Evolutionary conservation across 2,888 invertebrate species (phyloP).

Genomic region (Caenorhabditis sp.): DNA sequence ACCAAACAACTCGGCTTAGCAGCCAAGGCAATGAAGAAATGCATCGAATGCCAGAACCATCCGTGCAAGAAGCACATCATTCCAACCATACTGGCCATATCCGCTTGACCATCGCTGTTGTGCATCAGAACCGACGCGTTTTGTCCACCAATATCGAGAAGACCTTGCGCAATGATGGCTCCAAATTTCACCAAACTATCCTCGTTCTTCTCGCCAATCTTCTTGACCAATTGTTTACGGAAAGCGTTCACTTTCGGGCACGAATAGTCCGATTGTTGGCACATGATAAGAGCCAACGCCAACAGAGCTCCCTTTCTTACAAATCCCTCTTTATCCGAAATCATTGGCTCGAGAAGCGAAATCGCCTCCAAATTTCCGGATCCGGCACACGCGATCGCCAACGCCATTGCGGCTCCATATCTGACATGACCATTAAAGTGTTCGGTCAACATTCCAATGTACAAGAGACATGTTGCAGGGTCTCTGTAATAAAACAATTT

Average conservation of each 20-base stretch:
- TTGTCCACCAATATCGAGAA: constrained; percentile 36
- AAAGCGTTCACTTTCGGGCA: constrained; percentile 34
- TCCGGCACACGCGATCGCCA: constrained; percentile 37
- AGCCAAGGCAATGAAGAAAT: constrained; percentile 33
- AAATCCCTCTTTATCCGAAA: constrained; percentile 40
- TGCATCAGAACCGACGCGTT: constrained; percentile 32
- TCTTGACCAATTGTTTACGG: constrained; percentile 37
- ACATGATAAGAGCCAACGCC: constrained; percentile 33
- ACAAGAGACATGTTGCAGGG: constrained; percentile 20
- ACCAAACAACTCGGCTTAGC: constrained; percentile 36
- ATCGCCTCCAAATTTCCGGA: constrained; percentile 40
- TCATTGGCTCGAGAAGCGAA: constrained; percentile 29
- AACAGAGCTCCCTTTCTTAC: constrained; percentile 35
- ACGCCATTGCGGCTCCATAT: constrained; percentile 41
- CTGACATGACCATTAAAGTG: constrained; percentile 41
- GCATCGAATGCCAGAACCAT: constrained; percentile 46
- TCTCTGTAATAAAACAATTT: constrained; percentile 23
- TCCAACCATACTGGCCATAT: constrained; percentile 39
- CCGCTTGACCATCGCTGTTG: constrained; percentile 31
- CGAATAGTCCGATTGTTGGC: constrained; percentile 32
- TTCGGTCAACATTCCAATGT: constrained; percentile 36
- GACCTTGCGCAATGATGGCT: constrained; percentile 33
- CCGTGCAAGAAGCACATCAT: constrained; percentile 44
- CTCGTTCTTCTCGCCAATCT: constrained; percentile 38
- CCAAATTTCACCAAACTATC: constrained; percentile 39